Percentiles rank a stretch among this genome's conserved stretches.
Evolutionary conservation across 2,888 invertebrate species (phyloP).

Genomic region (Thereva nobilitata): DNA sequence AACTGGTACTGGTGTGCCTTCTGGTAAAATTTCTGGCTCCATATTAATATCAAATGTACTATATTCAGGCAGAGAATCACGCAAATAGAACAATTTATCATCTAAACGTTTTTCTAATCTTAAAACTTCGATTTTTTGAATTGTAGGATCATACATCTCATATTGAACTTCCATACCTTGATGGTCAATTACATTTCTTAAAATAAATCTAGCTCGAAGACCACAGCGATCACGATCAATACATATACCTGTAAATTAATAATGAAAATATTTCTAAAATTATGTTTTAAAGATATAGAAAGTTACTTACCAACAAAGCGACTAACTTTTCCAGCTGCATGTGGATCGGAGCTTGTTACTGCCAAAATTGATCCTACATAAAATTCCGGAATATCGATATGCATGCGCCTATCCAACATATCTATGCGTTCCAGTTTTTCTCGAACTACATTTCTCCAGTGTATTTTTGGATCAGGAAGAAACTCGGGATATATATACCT

Average conservation of each 20-base stretch:
- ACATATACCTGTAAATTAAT: slow-evolving; percentile 71
- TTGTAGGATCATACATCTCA: slow-evolving; percentile 90
- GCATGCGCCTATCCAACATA: slow-evolving; percentile 77
- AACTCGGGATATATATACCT: slow-evolving; percentile 88
- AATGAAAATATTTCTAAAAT: not conserved
- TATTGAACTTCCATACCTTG: slow-evolving; percentile 70
- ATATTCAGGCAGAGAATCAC: slow-evolving; percentile 88
- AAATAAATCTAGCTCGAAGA: slow-evolving; percentile 78
- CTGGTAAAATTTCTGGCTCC: slow-evolving; percentile 79
- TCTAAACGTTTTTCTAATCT: slow-evolving; percentile 92
- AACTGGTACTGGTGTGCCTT: slow-evolving; percentile 77
- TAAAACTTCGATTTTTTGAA: slow-evolving; percentile 87
- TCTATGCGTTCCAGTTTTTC: slow-evolving; percentile 91
- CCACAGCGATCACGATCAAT: slow-evolving; percentile 83
- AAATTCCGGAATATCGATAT: slow-evolving; percentile 94
- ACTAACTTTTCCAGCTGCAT: slow-evolving; percentile 81
- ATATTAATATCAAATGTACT: slow-evolving; percentile 92
- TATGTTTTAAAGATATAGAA: not conserved
- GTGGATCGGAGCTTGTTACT: slow-evolving; percentile 83
- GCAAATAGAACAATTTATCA: slow-evolving; percentile 81
- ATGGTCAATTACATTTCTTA: slow-evolving; percentile 92
- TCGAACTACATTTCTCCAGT: slow-evolving; percentile 75
- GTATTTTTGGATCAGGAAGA: slow-evolving; percentile 80
- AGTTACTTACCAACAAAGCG: slow-evolving; percentile 60
- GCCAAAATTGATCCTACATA: slow-evolving; percentile 94